Evolutionary conservation across 2,888 invertebrate genomes (phyloP).

Genomic region (Biston stratarius): DNA sequence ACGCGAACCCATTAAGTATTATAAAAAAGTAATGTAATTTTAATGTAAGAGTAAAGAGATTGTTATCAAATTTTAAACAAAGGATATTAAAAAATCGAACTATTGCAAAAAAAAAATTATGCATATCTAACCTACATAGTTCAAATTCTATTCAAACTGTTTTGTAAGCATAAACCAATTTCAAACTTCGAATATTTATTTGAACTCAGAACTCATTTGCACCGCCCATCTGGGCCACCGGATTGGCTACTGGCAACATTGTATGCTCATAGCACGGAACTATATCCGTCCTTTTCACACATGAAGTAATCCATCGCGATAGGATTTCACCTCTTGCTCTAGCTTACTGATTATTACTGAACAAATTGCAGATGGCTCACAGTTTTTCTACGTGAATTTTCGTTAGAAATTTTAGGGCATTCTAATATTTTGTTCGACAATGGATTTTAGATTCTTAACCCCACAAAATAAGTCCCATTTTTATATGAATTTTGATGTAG

Average conservation of each 20-base stretch:
- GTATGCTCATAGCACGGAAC: conserved; percentile 60
- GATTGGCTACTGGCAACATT: conserved; percentile 76
- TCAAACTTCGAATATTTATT: conserved; percentile 53
- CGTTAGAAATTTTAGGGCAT: conserved; percentile 66
- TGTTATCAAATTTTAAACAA: conserved; percentile 2
- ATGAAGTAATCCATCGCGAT: conserved; percentile 36
- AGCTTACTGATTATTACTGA: conserved; percentile 67
- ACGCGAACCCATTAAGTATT: no score
- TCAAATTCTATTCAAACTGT: conserved; percentile 7
- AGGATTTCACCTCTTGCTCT: conserved; percentile 59
- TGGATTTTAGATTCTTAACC: conserved; percentile 45
- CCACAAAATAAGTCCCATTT: conserved; percentile 22
- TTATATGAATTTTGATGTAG: conserved; percentile 15
- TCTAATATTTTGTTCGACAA: conserved; percentile 51
- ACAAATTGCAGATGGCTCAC: conserved; percentile 80
- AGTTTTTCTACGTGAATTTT: conserved; percentile 76
- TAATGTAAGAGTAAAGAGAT: background rate
- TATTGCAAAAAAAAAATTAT: background rate
- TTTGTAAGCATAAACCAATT: conserved; percentile 33
- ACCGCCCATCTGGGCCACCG: conserved; percentile 73
- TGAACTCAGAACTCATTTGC: conserved; percentile 60
- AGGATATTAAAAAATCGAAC: conserved; percentile 14
- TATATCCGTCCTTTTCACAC: conserved; percentile 65
- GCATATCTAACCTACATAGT: background rate
- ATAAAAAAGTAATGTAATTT: background rate